phyloP scores from a whole-genome alignment of 2,888 invertebrate genomes.

The Ectemnius lituratus region DNA sequence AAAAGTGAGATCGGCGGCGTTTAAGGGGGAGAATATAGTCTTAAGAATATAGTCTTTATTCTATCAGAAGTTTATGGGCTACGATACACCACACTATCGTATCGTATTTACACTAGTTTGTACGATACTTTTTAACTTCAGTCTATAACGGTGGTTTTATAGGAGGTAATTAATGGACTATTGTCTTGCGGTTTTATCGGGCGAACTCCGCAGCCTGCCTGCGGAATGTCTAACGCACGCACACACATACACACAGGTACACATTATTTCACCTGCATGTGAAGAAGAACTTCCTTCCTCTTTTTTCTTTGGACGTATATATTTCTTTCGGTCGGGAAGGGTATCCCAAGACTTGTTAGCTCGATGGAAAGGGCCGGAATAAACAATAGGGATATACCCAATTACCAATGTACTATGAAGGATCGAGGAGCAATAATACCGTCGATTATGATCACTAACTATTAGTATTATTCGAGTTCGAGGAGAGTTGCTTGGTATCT shows the following conservation, averaged over 20 bases:
- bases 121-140: slow-evolving; percentile 2
- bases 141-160: slow-evolving; percentile 5
- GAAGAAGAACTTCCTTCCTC: too few species aligned
- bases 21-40: not conserved
- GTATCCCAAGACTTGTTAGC: too few species aligned
- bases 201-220: not conserved
- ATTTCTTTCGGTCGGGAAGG: too few species aligned
- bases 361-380: too few species aligned
- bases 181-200: slow-evolving; percentile 6
- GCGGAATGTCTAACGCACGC: not conserved
- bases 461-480: slow-evolving; percentile 1
- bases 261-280: too few species aligned
- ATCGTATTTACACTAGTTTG: slow-evolving; percentile 8
- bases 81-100: not conserved
- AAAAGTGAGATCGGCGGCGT: not conserved
- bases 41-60: slow-evolving; percentile 4
- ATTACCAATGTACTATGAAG: not conserved
- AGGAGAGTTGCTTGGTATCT: not conserved
- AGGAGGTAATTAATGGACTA: slow-evolving; percentile 6
- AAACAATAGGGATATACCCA: not conserved
- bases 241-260: too few species aligned
- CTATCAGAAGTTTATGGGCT: not conserved
- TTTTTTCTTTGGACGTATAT: too few species aligned
- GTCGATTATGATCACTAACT: not conserved
- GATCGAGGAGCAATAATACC: slow-evolving; percentile 9